Base-by-base conservation (phyloP, 2,113 vertebrate genomes). In the Fregetta grallaria region DNA sequence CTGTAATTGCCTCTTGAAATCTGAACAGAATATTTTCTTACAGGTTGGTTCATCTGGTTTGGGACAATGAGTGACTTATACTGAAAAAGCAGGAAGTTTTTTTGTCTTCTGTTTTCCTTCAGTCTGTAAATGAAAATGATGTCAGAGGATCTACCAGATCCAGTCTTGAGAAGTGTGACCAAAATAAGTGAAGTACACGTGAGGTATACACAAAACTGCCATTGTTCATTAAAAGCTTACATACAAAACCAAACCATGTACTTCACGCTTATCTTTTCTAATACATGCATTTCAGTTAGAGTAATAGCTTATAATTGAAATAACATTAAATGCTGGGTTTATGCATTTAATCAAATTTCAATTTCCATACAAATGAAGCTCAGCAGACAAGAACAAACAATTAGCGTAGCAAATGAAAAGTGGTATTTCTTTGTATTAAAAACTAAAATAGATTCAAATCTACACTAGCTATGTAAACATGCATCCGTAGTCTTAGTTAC, bases 1-100 rank as follows among this genome's bases (percentile, higher is more conserved):
- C 77, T 91, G 63, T 84, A 92, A 91, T 91, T 96, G 80, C 77
- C 34, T 85, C 70, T 88, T 92, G 76, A 89, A 82, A 90, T 44
- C 36, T n/a, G 63, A 86, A 50, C 53, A 66, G 73, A 87, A 6
- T 82, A 74, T 93, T 92, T 19, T 80, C 18, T 38, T 72, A 44
- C 47, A 61, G 92, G 23, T 75, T 92, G 44, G 63, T 87, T 95
- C 61, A 20, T 61, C 73, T 56, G 53, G 34, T 89, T 80, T 78
- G 84, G 58, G 58, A 36, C 76, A 75, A 65, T 47, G 73, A 74
- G 15, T 27, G 63, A 42, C 38, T 56, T 87, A 32, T 2, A 23
- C 27, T 61, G 56, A 83, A 86, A 89, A 92, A 91, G 65, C 38
- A 96, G 86, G 72, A 94, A 95, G 44, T 13, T 49, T 40, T 75